Evolutionary conservation across 2,888 invertebrate species (phyloP).

Genomic region (Trachelus troglodyta): DNA sequence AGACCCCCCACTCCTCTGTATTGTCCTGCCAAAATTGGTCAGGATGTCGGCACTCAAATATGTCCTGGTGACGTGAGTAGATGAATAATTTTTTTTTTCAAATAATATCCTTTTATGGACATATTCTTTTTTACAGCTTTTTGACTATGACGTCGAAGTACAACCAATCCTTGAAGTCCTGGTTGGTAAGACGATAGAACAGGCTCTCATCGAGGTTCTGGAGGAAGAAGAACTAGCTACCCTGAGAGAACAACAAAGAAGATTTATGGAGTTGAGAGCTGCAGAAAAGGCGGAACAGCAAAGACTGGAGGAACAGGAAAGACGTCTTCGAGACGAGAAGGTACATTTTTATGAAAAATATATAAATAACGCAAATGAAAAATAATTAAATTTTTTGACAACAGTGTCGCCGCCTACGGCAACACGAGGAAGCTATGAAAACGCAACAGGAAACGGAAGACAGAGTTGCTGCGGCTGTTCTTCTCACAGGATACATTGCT

Average conservation of each 20-base stretch:
- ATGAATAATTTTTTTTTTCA: conserved; percentile 3
- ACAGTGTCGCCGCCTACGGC: conserved; percentile 77
- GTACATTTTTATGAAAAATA: conserved; percentile 47
- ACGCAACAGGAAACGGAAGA: conserved; percentile 82
- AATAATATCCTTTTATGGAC: not conserved
- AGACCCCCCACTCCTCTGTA: conserved; percentile 84
- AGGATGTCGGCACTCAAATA: conserved; percentile 88
- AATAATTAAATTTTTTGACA: conserved; percentile 14
- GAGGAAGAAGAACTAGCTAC: conserved; percentile 93
- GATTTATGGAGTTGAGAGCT: conserved; percentile 78
- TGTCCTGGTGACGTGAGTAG: conserved; percentile 84
- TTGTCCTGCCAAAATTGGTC: conserved; percentile 82
- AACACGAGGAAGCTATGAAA: conserved; percentile 74
- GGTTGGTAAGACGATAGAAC: conserved; percentile 90
- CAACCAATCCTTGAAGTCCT: conserved; percentile 89
- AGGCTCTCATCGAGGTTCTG: conserved; percentile 88
- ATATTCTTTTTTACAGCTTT: conserved; percentile 70
- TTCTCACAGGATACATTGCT: conserved; percentile 88
- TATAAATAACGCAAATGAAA: not conserved
- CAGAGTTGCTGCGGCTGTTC: conserved; percentile 83
- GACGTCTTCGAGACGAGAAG: conserved; percentile 76
- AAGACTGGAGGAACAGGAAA: conserved; percentile 83
- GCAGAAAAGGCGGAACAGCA: conserved; percentile 86
- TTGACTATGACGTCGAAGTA: conserved; percentile 93
- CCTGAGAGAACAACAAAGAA: conserved; percentile 81